phyloP scores from a whole-genome alignment of 2,888 invertebrate species.

The Aleiodes testaceus region DNA sequence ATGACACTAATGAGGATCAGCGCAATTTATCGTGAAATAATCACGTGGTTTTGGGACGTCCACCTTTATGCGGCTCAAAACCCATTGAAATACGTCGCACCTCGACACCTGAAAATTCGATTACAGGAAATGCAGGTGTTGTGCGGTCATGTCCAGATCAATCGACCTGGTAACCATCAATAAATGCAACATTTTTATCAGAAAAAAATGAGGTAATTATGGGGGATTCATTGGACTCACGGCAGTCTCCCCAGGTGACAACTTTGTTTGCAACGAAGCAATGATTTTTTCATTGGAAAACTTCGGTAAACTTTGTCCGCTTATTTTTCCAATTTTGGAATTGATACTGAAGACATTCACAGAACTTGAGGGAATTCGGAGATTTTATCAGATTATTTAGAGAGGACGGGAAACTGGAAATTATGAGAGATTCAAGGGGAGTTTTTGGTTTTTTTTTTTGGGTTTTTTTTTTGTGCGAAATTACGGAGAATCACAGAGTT shows the following conservation, averaged over 20 bases:
- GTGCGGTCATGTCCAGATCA: conserved; percentile 67
- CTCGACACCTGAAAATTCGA: conserved; percentile 63
- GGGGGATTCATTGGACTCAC: too few relatives aligned
- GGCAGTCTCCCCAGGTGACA: not conserved
- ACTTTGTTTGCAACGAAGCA: conserved; percentile 27
- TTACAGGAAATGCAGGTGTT: conserved; percentile 48
- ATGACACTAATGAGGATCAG: conserved; percentile 75
- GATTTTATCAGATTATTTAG: too few relatives aligned
- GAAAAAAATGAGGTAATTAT: not conserved
- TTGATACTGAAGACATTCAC: not conserved
- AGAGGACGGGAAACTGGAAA: too few relatives aligned
- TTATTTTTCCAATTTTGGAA: too few relatives aligned
- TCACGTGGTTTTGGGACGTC: conserved; percentile 69
- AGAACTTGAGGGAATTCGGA: not conserved
- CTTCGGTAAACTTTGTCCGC: too few relatives aligned
- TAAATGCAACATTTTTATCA: not conserved
- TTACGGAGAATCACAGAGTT: conserved; percentile 33
- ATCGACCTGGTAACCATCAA: conserved; percentile 57
- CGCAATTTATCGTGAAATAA: conserved; percentile 71
- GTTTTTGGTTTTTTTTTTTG: not conserved
- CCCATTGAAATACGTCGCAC: conserved; percentile 70
- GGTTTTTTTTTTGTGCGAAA: conserved; percentile 12
- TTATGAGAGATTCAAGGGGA: too few relatives aligned
- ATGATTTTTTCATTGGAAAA: not conserved
- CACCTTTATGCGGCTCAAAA: conserved; percentile 68